Conservation (phyloP, 2,113 vertebrate genomes). For the Gnathonemus longibarbis region DNA sequence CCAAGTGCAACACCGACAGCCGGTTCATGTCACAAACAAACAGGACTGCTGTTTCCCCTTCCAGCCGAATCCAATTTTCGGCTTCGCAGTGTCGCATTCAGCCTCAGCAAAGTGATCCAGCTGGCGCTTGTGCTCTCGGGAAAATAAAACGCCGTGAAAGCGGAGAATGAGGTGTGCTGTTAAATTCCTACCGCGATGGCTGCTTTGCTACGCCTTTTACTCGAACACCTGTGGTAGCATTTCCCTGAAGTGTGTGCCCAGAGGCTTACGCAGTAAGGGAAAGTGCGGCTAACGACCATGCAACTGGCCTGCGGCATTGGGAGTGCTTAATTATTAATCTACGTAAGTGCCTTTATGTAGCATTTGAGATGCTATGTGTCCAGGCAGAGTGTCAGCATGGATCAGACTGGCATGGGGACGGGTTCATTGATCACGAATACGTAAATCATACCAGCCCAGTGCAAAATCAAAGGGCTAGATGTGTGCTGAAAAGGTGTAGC, state of each 20-base stretch:
- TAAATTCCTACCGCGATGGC: background rate
- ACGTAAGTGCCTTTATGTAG: background rate
- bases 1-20: background rate
- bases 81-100: background rate
- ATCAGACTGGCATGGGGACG: background rate
- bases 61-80: background rate
- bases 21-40: background rate
- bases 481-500: background rate
- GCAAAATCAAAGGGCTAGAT: background rate
- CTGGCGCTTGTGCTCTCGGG: background rate
- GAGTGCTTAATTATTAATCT: background rate
- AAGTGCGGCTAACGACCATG: background rate
- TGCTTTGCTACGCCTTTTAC: background rate
- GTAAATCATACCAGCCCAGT: background rate
- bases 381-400: background rate
- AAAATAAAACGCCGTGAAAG: background rate
- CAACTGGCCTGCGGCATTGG: background rate
- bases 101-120: background rate
- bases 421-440: background rate
- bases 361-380: background rate
- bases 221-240: background rate
- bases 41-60: background rate
- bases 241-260: background rate
- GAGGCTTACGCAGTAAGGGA: background rate
- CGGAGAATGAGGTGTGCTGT: background rate